Base-by-base conservation (phyloP, 2,888 invertebrate species). In the Tipula confusa region DNA sequence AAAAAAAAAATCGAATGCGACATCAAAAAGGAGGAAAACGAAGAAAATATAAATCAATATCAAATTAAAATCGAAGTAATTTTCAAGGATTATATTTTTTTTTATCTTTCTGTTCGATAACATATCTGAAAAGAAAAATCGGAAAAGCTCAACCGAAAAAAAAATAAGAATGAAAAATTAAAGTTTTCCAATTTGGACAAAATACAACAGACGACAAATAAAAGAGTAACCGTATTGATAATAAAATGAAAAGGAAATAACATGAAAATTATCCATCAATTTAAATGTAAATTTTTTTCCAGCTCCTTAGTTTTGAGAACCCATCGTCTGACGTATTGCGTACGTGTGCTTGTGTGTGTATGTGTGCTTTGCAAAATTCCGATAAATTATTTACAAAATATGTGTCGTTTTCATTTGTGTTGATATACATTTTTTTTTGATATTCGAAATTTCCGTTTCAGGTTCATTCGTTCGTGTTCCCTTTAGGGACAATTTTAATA, bases 401-500 rank as follows among this genome's bases (percentile, higher is more conserved):
- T 64, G 64, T 64, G 64, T 64, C 64, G 64, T 64, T 64, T 24
- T 64, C 24, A 64, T 64, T 64, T 64, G 64, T 64, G 64, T 64
- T 64, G 64, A 64, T 24, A 64, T 9, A 64, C n/a, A n/a, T n/a
- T n/a, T n/a, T n/a, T n/a, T 64, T 24, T 64, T 64, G 64, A 64
- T 64, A 64, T 64, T 9, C 24, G 11, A 64, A 64, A 64, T 64
- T 64, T 64, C 24, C 64, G 24, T 64, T 64, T 64, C 43, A 64
- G 24, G 7, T 24, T 64, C 24, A n/a, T 64, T 24, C 64, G 24
- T 64, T 64, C 15, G 15, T n/a, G n/a, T 7, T 43, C 43, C 64
- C 24, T 64, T 64, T 64, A 64, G 64, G 64, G 64, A 64, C 64
- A 64, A 64, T 64, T 64, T 64, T 64, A 64, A 64, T 64, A 64